A percentile compares a stretch with the other conserved stretches of the same genome.
phyloP scores from a whole-genome alignment of 2,888 invertebrate genomes.

The Venustoraphidia nigricollis region DNA sequence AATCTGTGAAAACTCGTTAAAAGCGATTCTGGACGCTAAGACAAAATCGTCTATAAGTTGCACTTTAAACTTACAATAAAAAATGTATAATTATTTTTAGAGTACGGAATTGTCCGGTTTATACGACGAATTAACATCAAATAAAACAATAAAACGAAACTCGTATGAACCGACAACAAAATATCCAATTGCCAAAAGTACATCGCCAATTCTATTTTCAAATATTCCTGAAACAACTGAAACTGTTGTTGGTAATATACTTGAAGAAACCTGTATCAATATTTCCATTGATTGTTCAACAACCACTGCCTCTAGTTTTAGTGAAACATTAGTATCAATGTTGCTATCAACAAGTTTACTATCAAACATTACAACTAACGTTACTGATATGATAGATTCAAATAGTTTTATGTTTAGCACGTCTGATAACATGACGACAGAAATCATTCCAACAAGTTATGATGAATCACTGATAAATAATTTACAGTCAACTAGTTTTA shows the following conservation, averaged over 20 bases:
- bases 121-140: neutral
- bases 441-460: too few relatives aligned
- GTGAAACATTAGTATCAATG: neutral
- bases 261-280: neutral
- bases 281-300: neutral
- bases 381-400: too few relatives aligned
- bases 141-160: neutral
- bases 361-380: neutral
- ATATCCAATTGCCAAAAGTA: neutral
- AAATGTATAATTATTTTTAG: neutral
- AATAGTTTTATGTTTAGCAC: too few relatives aligned
- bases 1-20: neutral
- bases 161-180: neutral
- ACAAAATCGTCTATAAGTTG: neutral
- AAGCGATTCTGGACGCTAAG: neutral
- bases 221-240: neutral
- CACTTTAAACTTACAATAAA: neutral
- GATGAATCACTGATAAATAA: too few relatives aligned
- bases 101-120: neutral
- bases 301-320: neutral
- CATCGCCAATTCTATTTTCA: neutral
- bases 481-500: too few relatives aligned
- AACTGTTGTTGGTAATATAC: neutral
- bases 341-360: neutral
- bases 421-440: too few relatives aligned